Percentiles rank a stretch among this genome's conserved stretches.
Conservation (phyloP, 1,140 invertebrate species). For the Rhizoglyphus robini region DNA sequence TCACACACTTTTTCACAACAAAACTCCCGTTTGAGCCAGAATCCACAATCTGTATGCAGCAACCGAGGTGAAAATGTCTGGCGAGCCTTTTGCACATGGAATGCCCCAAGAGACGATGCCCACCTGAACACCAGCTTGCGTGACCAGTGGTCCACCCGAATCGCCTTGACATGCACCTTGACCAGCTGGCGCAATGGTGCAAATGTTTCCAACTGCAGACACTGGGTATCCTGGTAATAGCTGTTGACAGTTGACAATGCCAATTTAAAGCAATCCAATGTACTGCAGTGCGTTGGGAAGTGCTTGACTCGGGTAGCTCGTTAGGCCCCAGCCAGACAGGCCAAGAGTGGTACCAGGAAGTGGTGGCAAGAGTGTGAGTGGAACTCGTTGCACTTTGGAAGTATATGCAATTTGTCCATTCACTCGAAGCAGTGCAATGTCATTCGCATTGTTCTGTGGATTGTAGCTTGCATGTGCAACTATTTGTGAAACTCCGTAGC, state of each 20-base stretch:
- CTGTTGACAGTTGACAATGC: neutral
- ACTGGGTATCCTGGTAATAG: too few relatives aligned
- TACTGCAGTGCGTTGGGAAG: neutral
- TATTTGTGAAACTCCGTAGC: neutral
- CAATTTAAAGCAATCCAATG: too few relatives aligned
- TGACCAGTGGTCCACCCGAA: too few relatives aligned
- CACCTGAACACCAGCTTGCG: too few relatives aligned
- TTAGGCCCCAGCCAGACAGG: neutral
- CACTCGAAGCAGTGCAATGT: neutral
- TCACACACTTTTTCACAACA: too few relatives aligned
- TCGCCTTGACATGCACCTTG: neutral
- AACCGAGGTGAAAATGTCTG: too few relatives aligned
- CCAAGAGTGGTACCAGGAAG: neutral
- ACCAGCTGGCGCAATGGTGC: neutral
- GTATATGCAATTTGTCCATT: neutral
- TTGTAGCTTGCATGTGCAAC: neutral
- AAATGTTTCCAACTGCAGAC: neutral
- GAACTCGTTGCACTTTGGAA: neutral
- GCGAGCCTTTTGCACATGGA: too few relatives aligned
- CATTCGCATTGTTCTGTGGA: neutral
- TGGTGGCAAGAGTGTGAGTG: neutral
- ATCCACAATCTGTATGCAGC: too few relatives aligned
- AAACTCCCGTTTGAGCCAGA: too few relatives aligned
- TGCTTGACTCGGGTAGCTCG: neutral
- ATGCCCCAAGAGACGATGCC: too few relatives aligned